Percentiles rank a stretch among this genome's conserved stretches.
phyloP scores from a whole-genome alignment of 2,797 vertebrate genomes.

The Diplodus sargus region DNA sequence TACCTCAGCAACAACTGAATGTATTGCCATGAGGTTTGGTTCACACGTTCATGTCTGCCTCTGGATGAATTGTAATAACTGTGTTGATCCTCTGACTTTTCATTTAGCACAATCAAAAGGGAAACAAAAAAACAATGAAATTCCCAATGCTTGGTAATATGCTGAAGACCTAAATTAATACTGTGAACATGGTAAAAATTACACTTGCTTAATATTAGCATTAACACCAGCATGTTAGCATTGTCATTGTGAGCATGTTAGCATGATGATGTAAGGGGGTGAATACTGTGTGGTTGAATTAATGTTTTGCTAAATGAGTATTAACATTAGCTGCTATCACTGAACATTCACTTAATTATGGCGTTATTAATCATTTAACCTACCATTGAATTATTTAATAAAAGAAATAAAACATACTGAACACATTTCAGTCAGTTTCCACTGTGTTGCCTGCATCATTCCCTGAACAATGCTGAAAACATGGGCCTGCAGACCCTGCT shows the following conservation, averaged over 20 bases:
- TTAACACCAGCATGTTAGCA: not conserved
- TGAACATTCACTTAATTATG: not conserved
- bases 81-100: too few relatives aligned
- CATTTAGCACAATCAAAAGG: too few relatives aligned
- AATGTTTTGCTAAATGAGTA: not conserved
- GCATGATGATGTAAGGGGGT: too few relatives aligned
- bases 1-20: too few relatives aligned
- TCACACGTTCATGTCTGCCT: too few relatives aligned
- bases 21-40: too few relatives aligned
- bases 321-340: too few relatives aligned
- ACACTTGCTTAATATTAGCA: not conserved
- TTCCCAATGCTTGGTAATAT: too few relatives aligned
- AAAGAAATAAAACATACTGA: not conserved
- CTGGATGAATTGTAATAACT: too few relatives aligned
- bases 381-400: not conserved
- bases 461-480: not conserved
- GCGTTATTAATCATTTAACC: too few relatives aligned
- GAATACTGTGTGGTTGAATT: not conserved
- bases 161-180: too few relatives aligned
- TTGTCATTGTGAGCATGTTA: not conserved
- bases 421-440: not conserved
- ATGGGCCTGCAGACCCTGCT: conserved; percentile 6
- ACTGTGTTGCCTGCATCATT: not conserved
- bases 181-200: not conserved
- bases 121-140: too few relatives aligned